Conservation (phyloP, 1,140 invertebrate species). For the Asbolus verrucosus region DNA sequence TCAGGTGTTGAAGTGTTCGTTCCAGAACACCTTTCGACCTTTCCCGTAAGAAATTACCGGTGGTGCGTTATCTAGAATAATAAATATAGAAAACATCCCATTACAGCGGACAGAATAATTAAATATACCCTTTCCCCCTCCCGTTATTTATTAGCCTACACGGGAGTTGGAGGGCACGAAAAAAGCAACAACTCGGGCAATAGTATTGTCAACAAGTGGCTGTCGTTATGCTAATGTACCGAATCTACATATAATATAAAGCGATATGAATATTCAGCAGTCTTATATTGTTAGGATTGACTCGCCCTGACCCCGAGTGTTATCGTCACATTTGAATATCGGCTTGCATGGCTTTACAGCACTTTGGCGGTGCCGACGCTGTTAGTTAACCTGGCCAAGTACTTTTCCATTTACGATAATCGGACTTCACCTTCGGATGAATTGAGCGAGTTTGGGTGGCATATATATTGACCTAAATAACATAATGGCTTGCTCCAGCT, state of each 20-base stretch:
- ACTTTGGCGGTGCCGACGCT: too few relatives aligned
- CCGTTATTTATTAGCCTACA: conserved; percentile 11
- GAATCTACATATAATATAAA: conserved; percentile 57
- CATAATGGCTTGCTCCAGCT: conserved; percentile 34
- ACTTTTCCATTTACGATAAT: conserved; percentile 29
- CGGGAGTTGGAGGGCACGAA: neutral
- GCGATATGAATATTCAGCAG: conserved; percentile 53
- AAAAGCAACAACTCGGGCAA: conserved; percentile 38
- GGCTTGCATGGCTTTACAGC: conserved; percentile 29
- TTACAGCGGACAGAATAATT: too few relatives aligned
- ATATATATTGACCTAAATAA: conserved; percentile 45
- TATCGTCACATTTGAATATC: conserved; percentile 53
- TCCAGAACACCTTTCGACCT: too few relatives aligned
- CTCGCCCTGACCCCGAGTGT: conserved; percentile 52
- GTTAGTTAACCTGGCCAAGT: too few relatives aligned
- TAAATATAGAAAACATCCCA: too few relatives aligned
- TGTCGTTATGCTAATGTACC: conserved; percentile 40
- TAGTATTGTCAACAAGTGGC: conserved; percentile 39
- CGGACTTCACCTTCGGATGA: too few relatives aligned
- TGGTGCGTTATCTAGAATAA: too few relatives aligned
- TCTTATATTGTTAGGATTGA: conserved; percentile 47
- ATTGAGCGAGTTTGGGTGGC: conserved; percentile 21
- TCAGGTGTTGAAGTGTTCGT: too few relatives aligned
- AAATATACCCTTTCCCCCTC: conserved; percentile 10
- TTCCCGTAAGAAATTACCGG: too few relatives aligned